These are phyloP conservation scores for Collichthys lucidus DNA, from an alignment of 2,113 vertebrate species.

Conservation along the genomic window DNA sequence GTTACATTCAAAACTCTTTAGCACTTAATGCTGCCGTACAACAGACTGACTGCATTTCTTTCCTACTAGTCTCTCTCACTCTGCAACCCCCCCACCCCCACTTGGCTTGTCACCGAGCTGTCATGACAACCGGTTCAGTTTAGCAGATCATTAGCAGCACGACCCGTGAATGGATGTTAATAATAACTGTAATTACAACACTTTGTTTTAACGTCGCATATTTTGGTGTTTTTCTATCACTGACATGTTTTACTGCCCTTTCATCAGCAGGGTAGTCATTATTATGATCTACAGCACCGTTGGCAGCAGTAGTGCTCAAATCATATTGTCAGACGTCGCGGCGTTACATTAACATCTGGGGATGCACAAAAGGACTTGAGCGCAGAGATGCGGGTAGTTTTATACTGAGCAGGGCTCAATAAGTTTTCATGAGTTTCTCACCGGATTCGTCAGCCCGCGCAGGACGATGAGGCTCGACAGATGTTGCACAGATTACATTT, in stretches of 20 bases:
- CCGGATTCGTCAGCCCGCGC: neutral
- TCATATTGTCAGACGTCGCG: neutral
- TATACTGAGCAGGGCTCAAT: neutral
- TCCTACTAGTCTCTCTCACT: neutral
- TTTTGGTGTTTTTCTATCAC: neutral
- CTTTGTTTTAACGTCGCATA: slow-evolving; percentile 3
- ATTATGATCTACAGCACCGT: neutral
- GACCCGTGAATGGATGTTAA: slow-evolving; percentile 11
- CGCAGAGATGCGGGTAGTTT: neutral
- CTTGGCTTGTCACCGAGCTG: slow-evolving; percentile 35
- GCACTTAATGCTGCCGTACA: slow-evolving; percentile 24
- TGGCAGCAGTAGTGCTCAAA: neutral
- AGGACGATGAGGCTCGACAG: neutral
- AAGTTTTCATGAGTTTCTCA: neutral
- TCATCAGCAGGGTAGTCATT: neutral
- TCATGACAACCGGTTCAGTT: slow-evolving; percentile 61
- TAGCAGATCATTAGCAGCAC: slow-evolving; percentile 42
- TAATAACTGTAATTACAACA: slow-evolving; percentile 39
- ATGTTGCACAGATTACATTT: neutral
- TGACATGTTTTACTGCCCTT: slow-evolving; percentile 3
- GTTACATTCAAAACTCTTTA: slow-evolving; percentile 46
- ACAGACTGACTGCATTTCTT: slow-evolving; percentile 18
- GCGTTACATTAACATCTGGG: neutral
- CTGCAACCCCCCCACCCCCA: neutral
- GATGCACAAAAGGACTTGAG: neutral